phyloP scores from a whole-genome alignment of 2,113 vertebrate species.

The Catharus fuscescens region DNA sequence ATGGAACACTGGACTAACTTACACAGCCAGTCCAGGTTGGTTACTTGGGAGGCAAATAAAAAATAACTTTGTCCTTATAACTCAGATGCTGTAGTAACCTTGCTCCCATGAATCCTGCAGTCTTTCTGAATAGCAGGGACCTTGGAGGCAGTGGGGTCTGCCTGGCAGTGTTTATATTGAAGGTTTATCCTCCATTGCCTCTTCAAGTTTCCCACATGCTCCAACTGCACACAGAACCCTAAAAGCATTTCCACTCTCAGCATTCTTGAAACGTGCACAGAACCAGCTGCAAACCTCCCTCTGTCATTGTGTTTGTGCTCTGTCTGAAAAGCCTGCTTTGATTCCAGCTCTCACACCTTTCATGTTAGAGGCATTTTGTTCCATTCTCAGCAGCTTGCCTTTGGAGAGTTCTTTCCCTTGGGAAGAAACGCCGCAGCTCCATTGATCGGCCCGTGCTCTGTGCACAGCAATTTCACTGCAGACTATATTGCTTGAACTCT shows the following conservation, averaged over 20 bases:
- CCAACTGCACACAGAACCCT: neutral
- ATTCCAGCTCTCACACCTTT: neutral
- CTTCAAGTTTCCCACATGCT: neutral
- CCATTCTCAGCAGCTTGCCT: neutral
- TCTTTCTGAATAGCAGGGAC: neutral
- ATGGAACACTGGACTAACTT: neutral
- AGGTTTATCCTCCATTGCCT: neutral
- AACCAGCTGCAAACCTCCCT: neutral
- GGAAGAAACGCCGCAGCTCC: neutral
- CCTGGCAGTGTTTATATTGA: neutral
- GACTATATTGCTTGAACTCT: neutral
- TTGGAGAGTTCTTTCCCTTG: neutral
- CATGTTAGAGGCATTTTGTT: neutral
- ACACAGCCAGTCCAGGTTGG: neutral
- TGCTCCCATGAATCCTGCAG: neutral
- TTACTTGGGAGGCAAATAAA: neutral
- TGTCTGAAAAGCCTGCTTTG: neutral
- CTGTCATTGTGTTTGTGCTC: neutral
- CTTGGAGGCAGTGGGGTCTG: neutral
- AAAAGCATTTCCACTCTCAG: neutral
- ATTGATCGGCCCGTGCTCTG: neutral
- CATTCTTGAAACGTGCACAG: neutral
- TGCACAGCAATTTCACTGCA: constrained; percentile 15
- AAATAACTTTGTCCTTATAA: neutral
- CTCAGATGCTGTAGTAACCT: neutral